These are phyloP conservation scores for Meliscaeva auricollis DNA, from an alignment of 2,888 invertebrate species.

Conservation along the genomic window DNA sequence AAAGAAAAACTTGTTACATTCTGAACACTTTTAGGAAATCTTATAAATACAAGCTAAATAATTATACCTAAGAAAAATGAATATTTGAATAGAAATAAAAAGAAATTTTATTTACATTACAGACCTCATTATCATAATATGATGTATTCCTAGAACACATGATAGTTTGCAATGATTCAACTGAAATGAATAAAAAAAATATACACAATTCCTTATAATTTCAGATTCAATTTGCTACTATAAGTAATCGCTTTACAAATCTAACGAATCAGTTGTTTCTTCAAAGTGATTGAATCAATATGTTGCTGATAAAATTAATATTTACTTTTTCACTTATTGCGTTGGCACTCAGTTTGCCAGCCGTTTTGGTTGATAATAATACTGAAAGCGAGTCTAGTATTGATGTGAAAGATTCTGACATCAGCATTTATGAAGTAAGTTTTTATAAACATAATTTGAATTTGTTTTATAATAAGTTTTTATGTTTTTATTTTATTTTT, in stretches of 20 bases:
- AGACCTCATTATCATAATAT: too few species aligned
- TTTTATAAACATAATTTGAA: too few species aligned
- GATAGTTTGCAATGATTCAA: background rate
- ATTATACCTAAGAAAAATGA: too few species aligned
- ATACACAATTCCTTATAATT: too few species aligned
- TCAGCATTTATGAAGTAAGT: background rate
- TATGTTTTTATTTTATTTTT: background rate
- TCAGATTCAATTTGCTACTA: background rate
- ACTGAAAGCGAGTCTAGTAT: background rate
- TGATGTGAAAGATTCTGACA: background rate
- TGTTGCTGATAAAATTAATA: conserved; percentile 13
- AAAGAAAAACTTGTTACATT: too few species aligned
- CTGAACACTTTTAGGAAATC: too few species aligned
- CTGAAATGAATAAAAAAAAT: background rate
- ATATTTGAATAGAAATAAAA: too few species aligned
- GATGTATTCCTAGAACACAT: too few species aligned
- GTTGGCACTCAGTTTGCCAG: background rate
- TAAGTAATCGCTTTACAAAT: background rate
- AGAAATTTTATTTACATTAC: too few species aligned
- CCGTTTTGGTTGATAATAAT: background rate
- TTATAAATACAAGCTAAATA: too few species aligned
- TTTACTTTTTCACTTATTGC: conserved; percentile 11
- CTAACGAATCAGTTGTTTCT: background rate
- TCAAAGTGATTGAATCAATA: background rate
- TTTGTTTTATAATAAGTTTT: too few species aligned